Percentiles rank a stretch among this genome's conserved stretches.
Evolutionary conservation across 2,113 vertebrate species (phyloP).

Genomic region (Eonycteris spelaea): DNA sequence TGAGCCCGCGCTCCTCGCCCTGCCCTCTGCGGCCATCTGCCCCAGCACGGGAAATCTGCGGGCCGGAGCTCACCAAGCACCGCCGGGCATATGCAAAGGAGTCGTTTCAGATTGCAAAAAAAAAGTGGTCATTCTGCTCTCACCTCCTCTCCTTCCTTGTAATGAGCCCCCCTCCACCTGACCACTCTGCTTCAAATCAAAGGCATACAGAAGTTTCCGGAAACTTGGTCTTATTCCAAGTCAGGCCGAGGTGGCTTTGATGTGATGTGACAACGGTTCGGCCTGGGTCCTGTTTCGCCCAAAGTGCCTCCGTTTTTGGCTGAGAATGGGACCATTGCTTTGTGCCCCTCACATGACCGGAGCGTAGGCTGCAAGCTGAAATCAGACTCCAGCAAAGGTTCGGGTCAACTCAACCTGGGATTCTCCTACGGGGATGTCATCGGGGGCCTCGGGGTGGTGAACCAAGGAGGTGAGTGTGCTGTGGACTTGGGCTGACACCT

Average conservation of each 20-base stretch:
- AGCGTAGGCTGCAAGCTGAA: background rate
- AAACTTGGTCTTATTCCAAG: background rate
- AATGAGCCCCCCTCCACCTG: no score
- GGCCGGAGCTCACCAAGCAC: background rate
- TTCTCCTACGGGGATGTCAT: no score
- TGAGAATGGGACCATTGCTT: background rate
- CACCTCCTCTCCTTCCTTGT: background rate
- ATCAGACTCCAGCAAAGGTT: background rate
- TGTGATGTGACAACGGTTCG: background rate
- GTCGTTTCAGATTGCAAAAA: background rate
- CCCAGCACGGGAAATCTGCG: background rate
- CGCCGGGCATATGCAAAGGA: no score
- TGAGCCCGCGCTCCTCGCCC: background rate
- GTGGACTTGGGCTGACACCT: background rate
- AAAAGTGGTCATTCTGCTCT: background rate
- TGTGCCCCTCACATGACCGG: accelerated
- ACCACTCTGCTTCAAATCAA: background rate
- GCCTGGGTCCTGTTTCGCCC: background rate
- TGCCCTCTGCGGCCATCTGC: background rate
- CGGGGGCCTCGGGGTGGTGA: background rate
- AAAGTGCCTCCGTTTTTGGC: background rate
- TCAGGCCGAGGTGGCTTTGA: background rate
- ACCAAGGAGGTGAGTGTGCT: accelerated
- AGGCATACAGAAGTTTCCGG: background rate
- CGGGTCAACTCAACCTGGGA: background rate